Evolutionary conservation across 2,113 vertebrate genomes (phyloP).

Genomic region (Hemicordylus capensis): DNA sequence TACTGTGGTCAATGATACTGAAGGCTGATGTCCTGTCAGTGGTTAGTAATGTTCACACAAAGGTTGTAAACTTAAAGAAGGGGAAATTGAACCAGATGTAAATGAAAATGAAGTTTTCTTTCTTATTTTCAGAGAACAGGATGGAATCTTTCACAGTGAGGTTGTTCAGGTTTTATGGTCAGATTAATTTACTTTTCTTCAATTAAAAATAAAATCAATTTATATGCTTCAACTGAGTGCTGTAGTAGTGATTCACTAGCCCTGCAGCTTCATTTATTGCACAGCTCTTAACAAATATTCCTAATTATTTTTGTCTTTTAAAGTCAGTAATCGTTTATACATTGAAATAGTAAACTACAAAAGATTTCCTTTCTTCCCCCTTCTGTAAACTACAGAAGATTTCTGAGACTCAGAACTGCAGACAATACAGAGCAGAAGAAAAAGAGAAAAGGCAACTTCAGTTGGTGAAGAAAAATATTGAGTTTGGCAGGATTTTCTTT

Average conservation of each 20-base stretch:
- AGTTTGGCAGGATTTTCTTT: too few species aligned
- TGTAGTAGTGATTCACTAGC: constrained; percentile 6
- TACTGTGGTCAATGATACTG: too few species aligned
- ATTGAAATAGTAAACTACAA: background rate
- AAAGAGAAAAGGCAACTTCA: too few species aligned
- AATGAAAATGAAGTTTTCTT: constrained; percentile 15
- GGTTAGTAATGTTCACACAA: background rate
- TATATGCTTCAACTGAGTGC: background rate
- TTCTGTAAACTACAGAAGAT: too few species aligned
- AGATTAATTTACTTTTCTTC: constrained; percentile 26
- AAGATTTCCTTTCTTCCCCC: background rate
- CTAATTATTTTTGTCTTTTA: background rate
- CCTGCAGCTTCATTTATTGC: background rate
- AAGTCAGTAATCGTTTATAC: background rate
- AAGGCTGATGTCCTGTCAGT: background rate
- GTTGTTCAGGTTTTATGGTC: constrained; percentile 14
- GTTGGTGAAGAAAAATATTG: too few species aligned
- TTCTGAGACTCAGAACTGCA: background rate
- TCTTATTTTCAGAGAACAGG: background rate
- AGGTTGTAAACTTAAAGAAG: background rate
- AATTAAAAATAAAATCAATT: background rate
- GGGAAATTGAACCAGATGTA: constrained; percentile 23
- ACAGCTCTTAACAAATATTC: background rate
- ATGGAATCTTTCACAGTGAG: background rate
- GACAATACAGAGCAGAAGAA: too few species aligned